Evolutionary conservation across 2,888 invertebrate species (phyloP).

Genomic region (Diaphora mendica): DNA sequence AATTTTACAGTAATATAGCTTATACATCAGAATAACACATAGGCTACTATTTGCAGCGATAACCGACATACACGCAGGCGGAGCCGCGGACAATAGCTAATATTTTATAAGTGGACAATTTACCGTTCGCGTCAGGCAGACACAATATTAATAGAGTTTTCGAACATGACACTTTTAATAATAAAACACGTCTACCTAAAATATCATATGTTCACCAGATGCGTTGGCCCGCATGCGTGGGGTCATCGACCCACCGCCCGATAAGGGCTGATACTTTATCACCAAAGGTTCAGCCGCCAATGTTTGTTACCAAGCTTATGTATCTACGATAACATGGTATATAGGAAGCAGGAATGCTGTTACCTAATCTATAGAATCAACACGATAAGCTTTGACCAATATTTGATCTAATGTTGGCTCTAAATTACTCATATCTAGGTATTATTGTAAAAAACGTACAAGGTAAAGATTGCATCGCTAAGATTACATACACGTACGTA

Average conservation of each 20-base stretch:
- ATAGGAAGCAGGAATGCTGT: constrained; percentile 16
- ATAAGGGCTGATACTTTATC: constrained; percentile 50
- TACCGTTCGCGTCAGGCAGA: too few relatives aligned
- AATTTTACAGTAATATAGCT: too few relatives aligned
- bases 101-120: background rate
- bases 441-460: background rate
- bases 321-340: constrained; percentile 33
- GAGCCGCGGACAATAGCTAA: too few relatives aligned
- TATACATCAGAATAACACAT: too few relatives aligned
- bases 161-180: constrained; percentile 3
- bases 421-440: background rate
- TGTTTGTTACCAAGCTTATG: constrained; percentile 29
- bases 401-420: constrained; percentile 14
- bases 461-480: constrained; percentile 5
- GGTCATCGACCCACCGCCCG: constrained; percentile 38
- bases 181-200: constrained; percentile 24
- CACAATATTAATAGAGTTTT: background rate
- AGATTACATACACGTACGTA: background rate
- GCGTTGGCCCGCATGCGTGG: constrained; percentile 41
- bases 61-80: too few relatives aligned
- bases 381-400: constrained; percentile 18
- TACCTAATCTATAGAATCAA: constrained; percentile 20
- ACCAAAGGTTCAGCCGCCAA: constrained; percentile 42
- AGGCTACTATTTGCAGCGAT: too few relatives aligned
- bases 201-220: constrained; percentile 23